Percentiles rank a stretch among this genome's conserved stretches.
phyloP scores from a whole-genome alignment of 2,888 invertebrate species.

The Homarus gammarus region DNA sequence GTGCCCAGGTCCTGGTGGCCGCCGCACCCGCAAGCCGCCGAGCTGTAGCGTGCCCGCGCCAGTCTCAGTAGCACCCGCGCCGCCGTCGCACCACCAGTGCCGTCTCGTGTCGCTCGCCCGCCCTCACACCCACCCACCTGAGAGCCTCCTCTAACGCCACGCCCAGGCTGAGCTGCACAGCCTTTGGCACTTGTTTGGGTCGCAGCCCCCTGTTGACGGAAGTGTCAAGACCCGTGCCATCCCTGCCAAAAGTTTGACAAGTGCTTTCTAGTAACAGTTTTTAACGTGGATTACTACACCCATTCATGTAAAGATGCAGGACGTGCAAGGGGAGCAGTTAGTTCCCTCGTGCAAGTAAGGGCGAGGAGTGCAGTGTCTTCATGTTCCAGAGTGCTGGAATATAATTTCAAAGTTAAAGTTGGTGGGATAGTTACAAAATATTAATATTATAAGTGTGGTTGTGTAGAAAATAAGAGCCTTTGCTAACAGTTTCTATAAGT shows the following conservation, averaged over 20 bases:
- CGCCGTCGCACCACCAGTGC: slow-evolving; percentile 47
- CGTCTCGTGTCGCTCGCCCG: slow-evolving; percentile 54
- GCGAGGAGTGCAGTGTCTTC: not conserved
- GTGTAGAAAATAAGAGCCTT: slow-evolving; percentile 30
- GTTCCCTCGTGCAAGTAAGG: not conserved
- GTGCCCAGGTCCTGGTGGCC: slow-evolving; percentile 12
- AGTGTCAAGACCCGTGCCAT: slow-evolving; percentile 13
- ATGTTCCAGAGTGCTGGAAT: not conserved
- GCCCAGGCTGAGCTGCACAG: slow-evolving; percentile 19
- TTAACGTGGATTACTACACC: slow-evolving; percentile 23
- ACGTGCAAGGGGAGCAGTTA: not conserved
- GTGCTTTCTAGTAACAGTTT: slow-evolving; percentile 16
- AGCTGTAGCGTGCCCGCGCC: slow-evolving; percentile 10
- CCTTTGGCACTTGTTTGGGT: slow-evolving; percentile 22
- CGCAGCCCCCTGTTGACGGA: slow-evolving; percentile 26
- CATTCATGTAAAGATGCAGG: slow-evolving; percentile 35
- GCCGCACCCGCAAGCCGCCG: not conserved
- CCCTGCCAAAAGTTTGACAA: slow-evolving; percentile 40
- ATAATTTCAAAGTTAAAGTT: not conserved
- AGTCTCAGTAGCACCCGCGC: slow-evolving; percentile 63
- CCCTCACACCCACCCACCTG: slow-evolving; percentile 69
- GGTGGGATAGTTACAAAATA: not conserved
- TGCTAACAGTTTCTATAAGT: slow-evolving; percentile 18
- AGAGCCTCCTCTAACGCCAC: slow-evolving; percentile 53
- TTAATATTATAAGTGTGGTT: slow-evolving; percentile 12